Evolutionary conservation across 2,797 vertebrate species (phyloP).

Genomic region (Coluber constrictor): DNA sequence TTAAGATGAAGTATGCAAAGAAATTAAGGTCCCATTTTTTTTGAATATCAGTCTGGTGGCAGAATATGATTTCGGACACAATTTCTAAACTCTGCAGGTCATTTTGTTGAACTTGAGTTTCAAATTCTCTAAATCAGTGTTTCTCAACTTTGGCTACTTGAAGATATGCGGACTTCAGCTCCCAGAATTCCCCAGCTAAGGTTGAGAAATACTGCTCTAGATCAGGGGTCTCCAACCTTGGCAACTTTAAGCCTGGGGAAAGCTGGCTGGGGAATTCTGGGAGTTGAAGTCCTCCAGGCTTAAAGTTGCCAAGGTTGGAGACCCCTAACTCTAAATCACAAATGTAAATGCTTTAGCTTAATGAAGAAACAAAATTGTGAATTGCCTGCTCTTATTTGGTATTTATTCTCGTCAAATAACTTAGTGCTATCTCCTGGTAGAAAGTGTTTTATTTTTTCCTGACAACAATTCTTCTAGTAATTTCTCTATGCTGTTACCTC

Average conservation of each 20-base stretch:
- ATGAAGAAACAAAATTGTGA: not conserved
- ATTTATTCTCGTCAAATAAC: not conserved
- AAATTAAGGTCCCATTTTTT: slow-evolving; percentile 66
- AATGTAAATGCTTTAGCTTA: not conserved
- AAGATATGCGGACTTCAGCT: not conserved
- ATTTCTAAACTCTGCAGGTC: not conserved
- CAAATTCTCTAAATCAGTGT: not conserved
- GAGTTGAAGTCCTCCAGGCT: too few species aligned
- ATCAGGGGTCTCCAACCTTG: too few species aligned
- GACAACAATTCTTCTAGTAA: not conserved
- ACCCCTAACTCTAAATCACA: not conserved
- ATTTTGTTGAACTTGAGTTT: too few species aligned
- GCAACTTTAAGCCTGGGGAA: too few species aligned
- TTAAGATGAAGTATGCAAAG: slow-evolving; percentile 94
- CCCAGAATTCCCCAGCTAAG: not conserved
- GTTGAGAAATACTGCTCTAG: not conserved
- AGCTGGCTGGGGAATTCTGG: too few species aligned
- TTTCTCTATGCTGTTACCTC: not conserved
- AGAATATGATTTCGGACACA: too few species aligned
- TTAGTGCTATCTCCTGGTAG: not conserved
- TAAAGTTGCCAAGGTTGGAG: too few species aligned
- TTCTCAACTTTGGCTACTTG: not conserved
- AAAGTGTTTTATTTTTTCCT: not conserved
- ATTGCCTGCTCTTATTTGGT: not conserved
- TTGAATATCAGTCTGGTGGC: slow-evolving; percentile 38